Evolutionary conservation across 2,888 invertebrate species (phyloP).

Genomic region (Campoletis raptor): DNA sequence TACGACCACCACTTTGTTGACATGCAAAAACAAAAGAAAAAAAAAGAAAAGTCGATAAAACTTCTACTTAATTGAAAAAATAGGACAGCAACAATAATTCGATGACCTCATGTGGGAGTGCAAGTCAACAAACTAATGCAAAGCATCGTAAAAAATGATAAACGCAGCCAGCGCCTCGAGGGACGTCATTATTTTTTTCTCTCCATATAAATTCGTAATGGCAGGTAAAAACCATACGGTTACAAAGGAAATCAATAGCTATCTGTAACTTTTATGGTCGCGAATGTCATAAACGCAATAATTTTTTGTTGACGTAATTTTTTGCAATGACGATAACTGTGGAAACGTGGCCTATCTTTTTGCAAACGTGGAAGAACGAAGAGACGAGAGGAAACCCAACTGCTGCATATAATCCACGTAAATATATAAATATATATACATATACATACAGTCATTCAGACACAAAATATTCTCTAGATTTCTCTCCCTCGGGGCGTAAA

Average conservation of each 20-base stretch:
- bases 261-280: conserved; percentile 1
- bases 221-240: neutral
- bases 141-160: neutral
- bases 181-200: neutral
- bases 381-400: conserved; percentile 23
- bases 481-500: conserved; percentile 57
- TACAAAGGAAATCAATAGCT: neutral
- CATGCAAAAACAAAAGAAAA: neutral
- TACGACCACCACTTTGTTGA: neutral
- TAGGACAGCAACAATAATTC: neutral
- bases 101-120: neutral
- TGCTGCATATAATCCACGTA: conserved; percentile 35
- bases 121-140: neutral
- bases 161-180: neutral
- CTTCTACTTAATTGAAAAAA: neutral
- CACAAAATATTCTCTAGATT: conserved; percentile 46
- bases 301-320: conserved; percentile 6
- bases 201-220: neutral
- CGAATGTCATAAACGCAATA: neutral
- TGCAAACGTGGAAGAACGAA: conserved; percentile 10
- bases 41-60: neutral
- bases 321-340: neutral
- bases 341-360: neutral
- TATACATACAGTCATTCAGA: neutral
- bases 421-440: conserved; percentile 19